Base-by-base conservation (phyloP, 2,797 vertebrate genomes). In the Yasuhikotakia modesta region DNA sequence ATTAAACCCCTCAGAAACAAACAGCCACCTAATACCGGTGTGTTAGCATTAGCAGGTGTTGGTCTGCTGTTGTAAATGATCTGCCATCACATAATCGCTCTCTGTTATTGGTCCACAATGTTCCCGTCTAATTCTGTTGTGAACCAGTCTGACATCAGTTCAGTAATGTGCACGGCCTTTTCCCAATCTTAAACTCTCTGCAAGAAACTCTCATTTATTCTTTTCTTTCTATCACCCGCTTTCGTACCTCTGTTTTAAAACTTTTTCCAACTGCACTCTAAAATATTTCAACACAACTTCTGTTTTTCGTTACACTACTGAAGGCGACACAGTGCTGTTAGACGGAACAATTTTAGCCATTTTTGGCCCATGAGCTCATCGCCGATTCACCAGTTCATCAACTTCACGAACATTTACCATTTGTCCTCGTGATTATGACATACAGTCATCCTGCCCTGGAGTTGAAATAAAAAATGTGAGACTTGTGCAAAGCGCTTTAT, bases 271-370 rank as follows among this genome's bases (percentile, higher is more conserved):
- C n/a, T n/a, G 57, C 24, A 60, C 1, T 2, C 22, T 30, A 12
- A 61, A 61, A 61, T 30, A 1, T n/a, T n/a, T n/a, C n/a, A n/a
- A n/a, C n/a, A n/a, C 1, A n/a, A n/a, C n/a, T n/a, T 0, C 13
- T 64, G n/a, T 63, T 63, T 73, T 65, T 43, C 61, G 53, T 17
- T 24, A 17, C 17, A 19, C 4, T 24, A 16, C 12, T 48, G 46
- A 65, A 0, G 4, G 60, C 11, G 19, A 19, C 12, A 4, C 16
- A 32, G 35, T 43, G 30, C 24, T 53, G 46, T 39, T n/a, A 43
- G 48, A 65, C 8, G 64, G 58, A 63, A 65, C 48, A 74, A 65
- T 24, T 55, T n/a, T 2, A 39, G 32, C 0, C 46, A 64, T 39
- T 14, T 70, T 39, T n/a, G 35, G 35, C 45, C 1, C 45, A n/a